Evolutionary conservation across 2,888 invertebrate genomes (phyloP), one percentile per base, ranked within the genome.

Genomic region (Actias luna): DNA sequence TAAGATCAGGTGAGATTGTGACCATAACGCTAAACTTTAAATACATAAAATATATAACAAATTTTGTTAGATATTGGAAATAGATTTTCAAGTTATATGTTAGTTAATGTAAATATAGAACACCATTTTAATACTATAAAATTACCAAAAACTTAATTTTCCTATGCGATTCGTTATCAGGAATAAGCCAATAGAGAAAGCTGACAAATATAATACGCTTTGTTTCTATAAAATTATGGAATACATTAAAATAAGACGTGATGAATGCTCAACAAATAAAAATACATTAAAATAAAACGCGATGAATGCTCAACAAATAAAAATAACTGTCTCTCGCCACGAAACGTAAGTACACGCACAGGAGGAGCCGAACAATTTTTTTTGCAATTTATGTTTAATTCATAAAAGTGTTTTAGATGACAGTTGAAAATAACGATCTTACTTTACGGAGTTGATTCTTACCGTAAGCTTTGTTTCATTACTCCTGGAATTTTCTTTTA

Each of bases 381-480:
- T 50, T 50, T 12, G 2, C 18, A 12, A 50, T 50, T 50, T 50
- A 50, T 50, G 46, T 25, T 46, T 46, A 46, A 22, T 18, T 10
- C 46, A 46, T 46, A 22, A 50, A 42, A 25, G 46, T 50, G 25
- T 22, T 50, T 25, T 50, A 25, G 25, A 50, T 14, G 46, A 50
- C 25, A 50, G 46, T 50, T 50, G 22, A 55, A 55, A 55, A 29
- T 55, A 29, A 55, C 29, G 29, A n/a, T 29, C 29, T 55, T 7
- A 55, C 29, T 55, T 55, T n/a, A n/a, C 27, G 27, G 55, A 7
- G 7, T n/a, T 55, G 16, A 10, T 55, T 52, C 25, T 55, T 55
- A 55, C n/a, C 55, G n/a, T 55, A 55, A 55, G 5, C 29, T 29
- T 29, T 55, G 29, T 55, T 55, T 55, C 55, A 55, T 55, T 55